phyloP scores from a whole-genome alignment of 2,888 invertebrate species.

The Disparrhopalites patrizii region DNA sequence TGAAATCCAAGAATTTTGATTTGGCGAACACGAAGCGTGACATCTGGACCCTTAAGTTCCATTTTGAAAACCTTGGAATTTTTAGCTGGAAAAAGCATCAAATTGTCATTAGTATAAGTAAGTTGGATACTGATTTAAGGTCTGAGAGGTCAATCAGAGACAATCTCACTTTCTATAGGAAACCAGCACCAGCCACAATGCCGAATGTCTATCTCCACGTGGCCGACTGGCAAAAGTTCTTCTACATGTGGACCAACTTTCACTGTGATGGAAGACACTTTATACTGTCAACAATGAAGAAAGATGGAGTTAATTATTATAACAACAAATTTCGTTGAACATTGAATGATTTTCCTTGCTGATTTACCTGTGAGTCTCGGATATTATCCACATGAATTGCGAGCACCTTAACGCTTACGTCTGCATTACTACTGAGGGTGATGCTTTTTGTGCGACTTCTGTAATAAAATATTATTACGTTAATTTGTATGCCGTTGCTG shows the following conservation, averaged over 20 bases:
- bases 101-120: neutral
- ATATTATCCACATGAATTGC: conserved; percentile 93
- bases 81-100: conserved; percentile 42
- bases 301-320: neutral
- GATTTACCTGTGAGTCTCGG: conserved; percentile 61
- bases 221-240: conserved; percentile 72
- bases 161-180: conserved; percentile 63
- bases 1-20: conserved; percentile 62
- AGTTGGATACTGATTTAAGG: neutral
- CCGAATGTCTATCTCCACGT: conserved; percentile 79
- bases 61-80: conserved; percentile 62
- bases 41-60: conserved; percentile 87
- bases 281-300: conserved; percentile 63
- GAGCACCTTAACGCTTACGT: conserved; percentile 66
- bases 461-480: neutral
- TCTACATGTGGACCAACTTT: conserved; percentile 76
- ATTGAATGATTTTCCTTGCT: too few species aligned
- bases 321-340: neutral
- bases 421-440: conserved; percentile 63
- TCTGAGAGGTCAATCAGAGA: neutral
- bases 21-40: conserved; percentile 83
- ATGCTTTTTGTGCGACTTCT: conserved; percentile 85
- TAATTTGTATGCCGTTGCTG: neutral
- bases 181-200: conserved; percentile 88
- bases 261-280: conserved; percentile 80